A percentile compares a stretch with the other conserved stretches of the same genome.
phyloP scores from a whole-genome alignment of 1,140 invertebrate species.

The Zaprionus ghesquierei region DNA sequence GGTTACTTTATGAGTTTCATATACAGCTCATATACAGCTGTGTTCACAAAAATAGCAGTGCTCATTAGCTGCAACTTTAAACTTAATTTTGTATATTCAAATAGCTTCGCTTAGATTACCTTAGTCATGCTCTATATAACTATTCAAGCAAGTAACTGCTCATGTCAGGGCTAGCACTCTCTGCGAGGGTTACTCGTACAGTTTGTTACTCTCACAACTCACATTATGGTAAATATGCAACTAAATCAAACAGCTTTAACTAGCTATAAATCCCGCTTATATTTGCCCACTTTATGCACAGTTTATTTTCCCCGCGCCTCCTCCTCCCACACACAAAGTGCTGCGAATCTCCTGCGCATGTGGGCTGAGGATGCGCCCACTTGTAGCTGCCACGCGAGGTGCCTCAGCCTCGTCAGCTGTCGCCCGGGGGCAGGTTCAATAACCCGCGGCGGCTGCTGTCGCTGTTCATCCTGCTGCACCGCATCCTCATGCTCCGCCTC shows the following conservation, averaged over 20 bases:
- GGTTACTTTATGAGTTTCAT: background rate
- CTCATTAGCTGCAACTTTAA: no score
- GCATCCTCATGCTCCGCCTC: conserved; percentile 1
- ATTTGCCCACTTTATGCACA: background rate
- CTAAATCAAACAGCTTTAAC: background rate
- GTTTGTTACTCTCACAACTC: background rate
- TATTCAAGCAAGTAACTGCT: no score
- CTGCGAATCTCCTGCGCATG: background rate
- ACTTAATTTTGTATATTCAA: no score
- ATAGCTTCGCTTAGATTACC: no score
- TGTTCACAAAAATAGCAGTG: no score
- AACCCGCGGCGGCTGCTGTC: conserved; percentile 47
- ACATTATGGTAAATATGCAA: background rate
- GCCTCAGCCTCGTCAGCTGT: conserved; percentile 38
- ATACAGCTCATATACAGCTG: no score
- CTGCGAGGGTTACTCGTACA: background rate
- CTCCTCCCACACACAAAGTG: background rate
- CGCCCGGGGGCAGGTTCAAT: conserved; percentile 55
- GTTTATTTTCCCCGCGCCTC: background rate
- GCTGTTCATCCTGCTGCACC: background rate
- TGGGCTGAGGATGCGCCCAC: conserved; percentile 20
- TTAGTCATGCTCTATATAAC: no score
- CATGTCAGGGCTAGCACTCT: no score
- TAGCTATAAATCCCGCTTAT: background rate
- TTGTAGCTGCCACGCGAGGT: conserved; percentile 6